phyloP scores from a whole-genome alignment of 1,140 invertebrate species.

The Sarcophaga peregrina region DNA sequence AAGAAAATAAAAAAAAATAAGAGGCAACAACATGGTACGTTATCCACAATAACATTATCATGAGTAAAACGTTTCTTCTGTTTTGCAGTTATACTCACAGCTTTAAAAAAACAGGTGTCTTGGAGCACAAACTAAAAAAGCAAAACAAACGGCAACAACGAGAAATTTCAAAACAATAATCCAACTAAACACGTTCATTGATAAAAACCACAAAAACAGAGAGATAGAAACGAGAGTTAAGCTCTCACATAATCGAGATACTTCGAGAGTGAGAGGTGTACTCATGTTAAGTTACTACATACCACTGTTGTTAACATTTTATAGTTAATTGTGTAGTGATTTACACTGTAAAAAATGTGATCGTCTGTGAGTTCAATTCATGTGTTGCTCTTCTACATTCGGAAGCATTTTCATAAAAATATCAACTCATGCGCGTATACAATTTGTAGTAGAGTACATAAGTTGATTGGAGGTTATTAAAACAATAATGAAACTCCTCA shows the following conservation, averaged over 20 bases:
- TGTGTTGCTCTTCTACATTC: too few relatives aligned
- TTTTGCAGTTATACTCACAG: slow-evolving; percentile 10
- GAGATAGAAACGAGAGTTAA: background rate
- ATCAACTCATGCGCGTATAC: too few relatives aligned
- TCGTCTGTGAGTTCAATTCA: too few relatives aligned
- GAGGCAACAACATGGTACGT: slow-evolving; percentile 7
- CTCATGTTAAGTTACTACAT: too few relatives aligned
- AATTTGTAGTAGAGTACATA: too few relatives aligned
- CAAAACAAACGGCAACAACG: background rate
- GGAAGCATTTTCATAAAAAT: too few relatives aligned
- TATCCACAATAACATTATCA: slow-evolving; percentile 39
- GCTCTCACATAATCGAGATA: background rate
- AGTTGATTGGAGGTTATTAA: too few relatives aligned
- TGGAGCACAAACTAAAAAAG: background rate
- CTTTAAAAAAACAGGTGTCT: slow-evolving; percentile 20
- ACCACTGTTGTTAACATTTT: too few relatives aligned
- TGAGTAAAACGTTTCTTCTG: slow-evolving; percentile 29
- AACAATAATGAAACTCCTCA: too few relatives aligned
- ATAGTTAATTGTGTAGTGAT: too few relatives aligned
- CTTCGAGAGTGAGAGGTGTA: background rate
- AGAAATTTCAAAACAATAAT: slow-evolving; percentile 5
- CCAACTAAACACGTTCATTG: background rate
- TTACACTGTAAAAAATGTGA: too few relatives aligned
- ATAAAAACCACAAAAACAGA: background rate
- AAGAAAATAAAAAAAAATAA: background rate